phyloP scores from a whole-genome alignment of 1,140 invertebrate species.

The Solenopsis invicta region DNA sequence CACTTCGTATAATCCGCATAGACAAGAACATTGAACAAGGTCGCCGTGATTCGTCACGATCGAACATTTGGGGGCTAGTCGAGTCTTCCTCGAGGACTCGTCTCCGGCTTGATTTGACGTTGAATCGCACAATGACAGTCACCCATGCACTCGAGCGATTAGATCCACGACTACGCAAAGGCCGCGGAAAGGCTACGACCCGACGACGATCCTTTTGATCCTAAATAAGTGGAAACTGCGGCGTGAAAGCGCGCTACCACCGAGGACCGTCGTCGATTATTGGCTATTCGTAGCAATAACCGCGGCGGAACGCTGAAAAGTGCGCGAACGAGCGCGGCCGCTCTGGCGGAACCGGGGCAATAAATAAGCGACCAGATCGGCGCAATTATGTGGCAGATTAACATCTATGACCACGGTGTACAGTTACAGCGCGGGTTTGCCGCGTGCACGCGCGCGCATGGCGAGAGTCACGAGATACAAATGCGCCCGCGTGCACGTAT shows the following conservation, averaged over 20 bases:
- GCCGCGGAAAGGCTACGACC: slow-evolving; percentile 30
- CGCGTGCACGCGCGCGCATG: slow-evolving; percentile 56
- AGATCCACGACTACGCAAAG: slow-evolving; percentile 19
- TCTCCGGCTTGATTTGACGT: slow-evolving; percentile 11
- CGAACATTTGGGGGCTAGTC: slow-evolving; percentile 22
- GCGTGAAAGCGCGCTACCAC: slow-evolving; percentile 57
- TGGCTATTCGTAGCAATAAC: slow-evolving; percentile 60
- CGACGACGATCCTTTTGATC: slow-evolving; percentile 16
- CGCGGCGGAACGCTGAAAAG: slow-evolving; percentile 66
- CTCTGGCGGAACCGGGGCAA: slow-evolving; percentile 61
- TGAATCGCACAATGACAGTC: slow-evolving; percentile 7
- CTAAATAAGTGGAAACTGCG: slow-evolving; percentile 71
- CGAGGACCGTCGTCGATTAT: slow-evolving; percentile 52
- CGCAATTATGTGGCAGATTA: slow-evolving; percentile 73
- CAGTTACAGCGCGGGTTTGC: slow-evolving; percentile 59
- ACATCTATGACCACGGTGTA: slow-evolving; percentile 71
- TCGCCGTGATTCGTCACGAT: slow-evolving; percentile 28
- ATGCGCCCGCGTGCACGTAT: slow-evolving; percentile 30
- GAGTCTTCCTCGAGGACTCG: slow-evolving; percentile 11
- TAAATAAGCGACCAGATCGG: slow-evolving; percentile 70
- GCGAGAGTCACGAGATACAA: slow-evolving; percentile 61
- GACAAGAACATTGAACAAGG: not conserved
- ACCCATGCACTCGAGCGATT: not conserved
- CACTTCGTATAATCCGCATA: not conserved
- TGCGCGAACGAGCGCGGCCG: slow-evolving; percentile 49